These are phyloP conservation scores for Misgurnus anguillicaudatus DNA, from an alignment of 2,113 vertebrate species.

Conservation along the genomic window DNA sequence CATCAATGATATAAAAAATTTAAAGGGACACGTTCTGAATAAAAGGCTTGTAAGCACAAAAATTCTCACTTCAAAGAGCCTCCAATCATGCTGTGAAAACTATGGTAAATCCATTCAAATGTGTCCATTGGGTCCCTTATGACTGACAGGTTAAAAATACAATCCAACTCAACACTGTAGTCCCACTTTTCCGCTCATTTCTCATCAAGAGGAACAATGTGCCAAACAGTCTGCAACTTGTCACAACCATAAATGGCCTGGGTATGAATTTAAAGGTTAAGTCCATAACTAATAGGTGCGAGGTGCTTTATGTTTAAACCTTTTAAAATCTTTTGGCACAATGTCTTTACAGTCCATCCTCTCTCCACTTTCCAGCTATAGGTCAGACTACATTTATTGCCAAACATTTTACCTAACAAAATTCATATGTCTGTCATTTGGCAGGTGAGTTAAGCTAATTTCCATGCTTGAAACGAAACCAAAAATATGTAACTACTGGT, in stretches of 20 bases:
- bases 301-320: slow-evolving; percentile 32
- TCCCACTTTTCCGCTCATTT: slow-evolving; percentile 17
- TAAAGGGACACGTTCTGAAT: not conserved
- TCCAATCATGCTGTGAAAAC: slow-evolving; percentile 11
- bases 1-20: too few relatives aligned
- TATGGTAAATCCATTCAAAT: slow-evolving; percentile 39
- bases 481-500: not conserved
- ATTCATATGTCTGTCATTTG: slow-evolving; percentile 19
- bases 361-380: slow-evolving; percentile 8
- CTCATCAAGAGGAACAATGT: slow-evolving; percentile 19
- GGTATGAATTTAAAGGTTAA: slow-evolving; percentile 13
- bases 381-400: slow-evolving; percentile 21
- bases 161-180: slow-evolving; percentile 19
- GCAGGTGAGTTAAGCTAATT: slow-evolving; percentile 8
- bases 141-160: slow-evolving; percentile 42
- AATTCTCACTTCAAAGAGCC: not conserved
- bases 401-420: slow-evolving; percentile 2
- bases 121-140: not conserved
- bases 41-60: too few relatives aligned
- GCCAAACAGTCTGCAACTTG: slow-evolving; percentile 30
- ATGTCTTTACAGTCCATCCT: slow-evolving; percentile 15
- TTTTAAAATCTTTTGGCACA: slow-evolving; percentile 33
- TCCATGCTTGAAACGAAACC: not conserved
- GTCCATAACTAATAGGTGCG: slow-evolving; percentile 32
- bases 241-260: slow-evolving; percentile 17